phyloP scores from a whole-genome alignment of 2,113 vertebrate species.

The Lamprologus tigripictilis region DNA sequence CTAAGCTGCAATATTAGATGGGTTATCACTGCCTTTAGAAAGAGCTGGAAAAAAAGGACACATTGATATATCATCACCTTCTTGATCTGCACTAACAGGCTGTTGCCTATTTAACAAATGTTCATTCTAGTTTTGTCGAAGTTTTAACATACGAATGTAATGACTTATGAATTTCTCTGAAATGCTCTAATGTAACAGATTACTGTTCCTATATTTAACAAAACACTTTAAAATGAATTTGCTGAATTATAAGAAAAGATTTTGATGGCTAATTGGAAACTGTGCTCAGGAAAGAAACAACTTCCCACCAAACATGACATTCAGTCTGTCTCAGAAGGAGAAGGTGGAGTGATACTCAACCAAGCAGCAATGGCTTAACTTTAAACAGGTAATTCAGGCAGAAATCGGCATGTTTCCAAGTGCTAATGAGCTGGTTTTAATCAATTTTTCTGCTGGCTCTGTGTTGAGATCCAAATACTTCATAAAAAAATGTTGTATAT shows the following conservation, averaged over 20 bases:
- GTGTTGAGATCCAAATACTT: background rate
- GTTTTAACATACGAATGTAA: background rate
- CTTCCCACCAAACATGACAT: background rate
- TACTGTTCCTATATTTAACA: background rate
- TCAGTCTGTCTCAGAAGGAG: background rate
- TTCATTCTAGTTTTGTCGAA: background rate
- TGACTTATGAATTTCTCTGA: background rate
- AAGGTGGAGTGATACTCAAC: background rate
- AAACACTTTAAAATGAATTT: background rate
- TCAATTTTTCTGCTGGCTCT: background rate
- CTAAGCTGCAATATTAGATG: background rate
- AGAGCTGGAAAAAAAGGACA: background rate
- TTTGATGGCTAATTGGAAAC: background rate
- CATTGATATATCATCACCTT: background rate
- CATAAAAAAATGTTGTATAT: rapidly evolving
- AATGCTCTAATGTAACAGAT: background rate
- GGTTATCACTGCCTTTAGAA: background rate
- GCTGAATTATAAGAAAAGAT: background rate
- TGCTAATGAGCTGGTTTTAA: background rate
- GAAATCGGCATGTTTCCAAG: background rate
- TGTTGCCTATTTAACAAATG: background rate
- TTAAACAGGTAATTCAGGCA: background rate
- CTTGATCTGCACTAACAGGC: background rate
- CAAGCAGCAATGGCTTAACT: background rate
- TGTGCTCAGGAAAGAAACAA: background rate